Evolutionary conservation across 1,140 invertebrate genomes (phyloP), one percentile per base, ranked within the genome.

Genomic region (Paramacrobiotus metropolitanus): DNA sequence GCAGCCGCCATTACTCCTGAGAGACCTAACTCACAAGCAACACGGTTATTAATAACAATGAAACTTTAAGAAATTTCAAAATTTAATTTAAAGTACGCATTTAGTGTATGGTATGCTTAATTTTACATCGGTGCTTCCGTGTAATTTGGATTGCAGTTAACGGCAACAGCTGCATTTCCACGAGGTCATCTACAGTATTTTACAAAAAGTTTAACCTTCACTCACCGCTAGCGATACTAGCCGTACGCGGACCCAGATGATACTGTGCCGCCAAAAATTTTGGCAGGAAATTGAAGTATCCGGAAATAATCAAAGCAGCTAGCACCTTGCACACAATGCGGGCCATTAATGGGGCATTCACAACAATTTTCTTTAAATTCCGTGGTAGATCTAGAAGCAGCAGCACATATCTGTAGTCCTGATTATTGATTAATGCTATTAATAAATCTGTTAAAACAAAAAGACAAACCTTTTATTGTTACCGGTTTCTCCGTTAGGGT

Each of bases 201-300:
- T 40, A 40, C n/a, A 40, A n/a, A 9, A 15, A n/a, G 34, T 20
- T 28, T 9, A 55, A 20, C 28, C 15, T 20, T 55, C 4, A 20
- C 48, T 55, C 9, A 55, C 48, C 48, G 24, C 48, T 55, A 20
- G 48, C 48, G 4, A 55, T 55, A 55, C 48, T 55, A 24, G 48
- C 48, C 4, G 48, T 55, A 9, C 48, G 15, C 48, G 48, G 48
- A 20, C 48, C 24, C 15, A 55, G 24, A 28, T 20, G 24, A 24
- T 55, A 55, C 24, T 55, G 48, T 20, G 48, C 48, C 15, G 48
- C 48, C 15, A 55, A 24, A 24, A 55, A 55, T 24, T 55, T 55
- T 55, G 48, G 48, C 48, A 55, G 48, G 24, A 55, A 55, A 24
- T 55, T 55, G 48, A 55, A 55, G 24, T 55, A 55, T 55, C 48